These are phyloP conservation scores for Drosophila sulfurigaster DNA, from an alignment of 1,140 invertebrate species.

Conservation along the genomic window DNA sequence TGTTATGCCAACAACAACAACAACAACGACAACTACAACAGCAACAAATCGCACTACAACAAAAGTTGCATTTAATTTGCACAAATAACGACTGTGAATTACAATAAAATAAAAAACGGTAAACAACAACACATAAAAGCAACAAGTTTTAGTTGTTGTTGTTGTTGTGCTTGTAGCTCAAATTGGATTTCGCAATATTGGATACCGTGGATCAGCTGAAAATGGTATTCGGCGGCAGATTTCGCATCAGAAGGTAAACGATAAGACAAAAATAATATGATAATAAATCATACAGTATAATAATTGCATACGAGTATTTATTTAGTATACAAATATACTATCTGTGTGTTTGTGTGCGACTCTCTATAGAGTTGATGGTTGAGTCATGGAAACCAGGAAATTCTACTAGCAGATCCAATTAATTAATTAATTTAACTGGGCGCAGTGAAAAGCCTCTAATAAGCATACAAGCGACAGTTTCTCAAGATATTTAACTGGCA, in stretches of 20 bases:
- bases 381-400: conserved; percentile 38
- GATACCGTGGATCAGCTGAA: conserved; percentile 75
- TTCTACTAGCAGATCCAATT: conserved; percentile 20
- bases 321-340: no score
- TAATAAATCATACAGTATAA: conserved; percentile 23
- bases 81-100: conserved; percentile 54
- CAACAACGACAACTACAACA: conserved; percentile 18
- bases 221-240: conserved; percentile 83
- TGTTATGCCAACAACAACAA: conserved; percentile 57
- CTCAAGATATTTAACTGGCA: conserved; percentile 51
- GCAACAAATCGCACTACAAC: conserved; percentile 20
- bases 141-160: conserved; percentile 35
- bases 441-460: conserved; percentile 61
- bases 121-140: conserved; percentile 22
- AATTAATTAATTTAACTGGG: conserved; percentile 44
- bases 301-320: conserved; percentile 8
- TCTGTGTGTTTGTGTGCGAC: background rate
- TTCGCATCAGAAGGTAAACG: conserved; percentile 82
- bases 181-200: conserved; percentile 80
- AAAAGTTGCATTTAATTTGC: conserved; percentile 69
- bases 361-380: background rate
- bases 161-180: conserved; percentile 44
- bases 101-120: conserved; percentile 48
- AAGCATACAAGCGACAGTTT: conserved; percentile 54
- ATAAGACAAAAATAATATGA: conserved; percentile 16